These are phyloP conservation scores for Atopsyche davidsoni DNA, from an alignment of 1,140 invertebrate species.

Conservation along the genomic window DNA sequence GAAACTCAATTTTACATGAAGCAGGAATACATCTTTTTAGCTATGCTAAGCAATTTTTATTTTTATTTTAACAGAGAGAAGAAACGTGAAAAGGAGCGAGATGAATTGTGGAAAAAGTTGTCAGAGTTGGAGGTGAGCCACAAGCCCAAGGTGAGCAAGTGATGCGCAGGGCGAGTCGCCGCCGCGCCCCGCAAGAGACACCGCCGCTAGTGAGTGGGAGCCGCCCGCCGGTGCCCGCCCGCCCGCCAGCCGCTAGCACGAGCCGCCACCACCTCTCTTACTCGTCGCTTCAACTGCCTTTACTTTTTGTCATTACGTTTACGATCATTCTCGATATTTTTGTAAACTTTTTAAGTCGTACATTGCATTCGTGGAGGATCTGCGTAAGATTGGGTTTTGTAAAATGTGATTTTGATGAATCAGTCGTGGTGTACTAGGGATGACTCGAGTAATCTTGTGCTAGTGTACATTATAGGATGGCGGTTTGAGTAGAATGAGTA, in stretches of 20 bases:
- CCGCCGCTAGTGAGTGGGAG: slow-evolving; percentile 14
- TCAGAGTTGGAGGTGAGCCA: slow-evolving; percentile 71
- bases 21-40: no score
- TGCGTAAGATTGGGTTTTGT: slow-evolving; percentile 17
- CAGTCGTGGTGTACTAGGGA: slow-evolving; percentile 6
- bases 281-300: slow-evolving; percentile 16
- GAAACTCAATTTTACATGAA: no score
- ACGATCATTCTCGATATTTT: no score
- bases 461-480: slow-evolving; percentile 6
- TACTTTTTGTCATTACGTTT: no score
- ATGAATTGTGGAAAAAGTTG: slow-evolving; percentile 90
- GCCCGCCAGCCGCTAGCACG: slow-evolving; percentile 19
- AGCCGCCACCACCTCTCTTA: neutral
- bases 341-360: slow-evolving; percentile 14
- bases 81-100: slow-evolving; percentile 88
- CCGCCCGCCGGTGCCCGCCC: slow-evolving; percentile 12
- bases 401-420: slow-evolving; percentile 7
- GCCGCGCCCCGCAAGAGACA: slow-evolving; percentile 11
- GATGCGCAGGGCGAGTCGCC: slow-evolving; percentile 9
- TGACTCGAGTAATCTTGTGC: slow-evolving; percentile 16
- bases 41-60: neutral
- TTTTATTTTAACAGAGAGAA: slow-evolving; percentile 66
- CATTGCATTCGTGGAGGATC: slow-evolving; percentile 6
- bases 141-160: slow-evolving; percentile 33
- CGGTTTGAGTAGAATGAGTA: slow-evolving; percentile 21